Evolutionary conservation across 2,113 vertebrate species (phyloP).

Genomic region (Stegostoma tigrinum): DNA sequence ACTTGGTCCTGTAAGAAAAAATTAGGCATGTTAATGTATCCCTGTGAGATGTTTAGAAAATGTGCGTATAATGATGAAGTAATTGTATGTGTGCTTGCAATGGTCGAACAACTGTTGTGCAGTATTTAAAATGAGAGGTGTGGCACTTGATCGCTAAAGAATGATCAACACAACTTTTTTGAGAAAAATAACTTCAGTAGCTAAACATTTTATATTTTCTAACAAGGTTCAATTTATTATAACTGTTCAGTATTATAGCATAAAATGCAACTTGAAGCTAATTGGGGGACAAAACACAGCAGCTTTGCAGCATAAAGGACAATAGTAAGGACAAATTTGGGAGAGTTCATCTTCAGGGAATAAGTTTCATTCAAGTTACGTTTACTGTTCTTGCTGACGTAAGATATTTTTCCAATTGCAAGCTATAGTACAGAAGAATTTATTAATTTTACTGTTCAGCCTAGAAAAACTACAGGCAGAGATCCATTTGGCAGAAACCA

Average conservation of each 20-base stretch:
- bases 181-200: background rate
- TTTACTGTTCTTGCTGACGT: background rate
- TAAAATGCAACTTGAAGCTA: background rate
- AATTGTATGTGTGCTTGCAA: background rate
- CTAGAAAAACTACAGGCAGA: conserved; percentile 64
- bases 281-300: background rate
- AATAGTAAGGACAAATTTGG: background rate
- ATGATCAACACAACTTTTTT: background rate
- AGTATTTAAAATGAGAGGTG: background rate
- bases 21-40: background rate
- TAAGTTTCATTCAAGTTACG: background rate
- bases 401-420: background rate
- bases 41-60: background rate
- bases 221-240: background rate
- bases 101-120: background rate
- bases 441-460: conserved; percentile 46
- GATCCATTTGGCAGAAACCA: conserved; percentile 51
- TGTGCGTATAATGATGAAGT: background rate
- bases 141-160: background rate
- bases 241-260: background rate
- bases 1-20: background rate
- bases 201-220: background rate
- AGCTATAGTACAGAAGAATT: background rate
- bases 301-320: background rate
- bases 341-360: background rate